Base-by-base conservation (phyloP, 92 coral and sea anemone species). In the Zoanthus gigantus region DNA sequence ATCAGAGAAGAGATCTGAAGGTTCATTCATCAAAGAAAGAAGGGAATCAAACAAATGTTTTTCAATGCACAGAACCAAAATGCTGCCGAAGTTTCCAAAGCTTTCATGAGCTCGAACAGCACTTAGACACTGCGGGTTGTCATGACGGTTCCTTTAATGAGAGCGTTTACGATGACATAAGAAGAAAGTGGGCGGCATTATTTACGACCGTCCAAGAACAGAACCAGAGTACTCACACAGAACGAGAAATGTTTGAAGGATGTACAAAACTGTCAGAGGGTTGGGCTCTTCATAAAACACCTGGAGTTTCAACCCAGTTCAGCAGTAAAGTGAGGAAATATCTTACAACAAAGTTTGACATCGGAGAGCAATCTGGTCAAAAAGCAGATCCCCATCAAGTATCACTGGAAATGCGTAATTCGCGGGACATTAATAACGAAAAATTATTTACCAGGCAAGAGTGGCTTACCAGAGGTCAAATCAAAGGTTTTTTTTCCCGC, bases 351-450 rank as follows among this genome's bases (percentile, higher is more conserved):
- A 91, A 87, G 78, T 93, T 93, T 86, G 77, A 81, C 28, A 47
- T 91, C 34, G 92, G 96, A 67, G 91, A 88, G 83, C 83, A 86
- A 60, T 88, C 92, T 2, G 91, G 92, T 34, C 86, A 85, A 46
- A 93, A 91, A 15, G 90, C 67, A 5, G 76, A 78, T 83, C 78
- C 96, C 18, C 74, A 78, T 16, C 94, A 93, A 81, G 91, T 93
- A 7, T 83, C 91, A 32, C 58, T 63, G 78, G 96, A 89, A 58
- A 89, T 82, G 96, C 88, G 96, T 14, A 90, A 86, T 15, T 89
- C 95, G 28, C 85, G 76, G 67, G 72, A 79, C 42, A 34, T 30
- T 23, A 79, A 81, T 14, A 86, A 86, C 63, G 84, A 79, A 10
- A 76, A 61, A 28, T 48, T 48, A 66, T 88, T 91, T 44, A 6